phyloP scores from a whole-genome alignment of 2,797 vertebrate species.

The Chloroceryle amazona region DNA sequence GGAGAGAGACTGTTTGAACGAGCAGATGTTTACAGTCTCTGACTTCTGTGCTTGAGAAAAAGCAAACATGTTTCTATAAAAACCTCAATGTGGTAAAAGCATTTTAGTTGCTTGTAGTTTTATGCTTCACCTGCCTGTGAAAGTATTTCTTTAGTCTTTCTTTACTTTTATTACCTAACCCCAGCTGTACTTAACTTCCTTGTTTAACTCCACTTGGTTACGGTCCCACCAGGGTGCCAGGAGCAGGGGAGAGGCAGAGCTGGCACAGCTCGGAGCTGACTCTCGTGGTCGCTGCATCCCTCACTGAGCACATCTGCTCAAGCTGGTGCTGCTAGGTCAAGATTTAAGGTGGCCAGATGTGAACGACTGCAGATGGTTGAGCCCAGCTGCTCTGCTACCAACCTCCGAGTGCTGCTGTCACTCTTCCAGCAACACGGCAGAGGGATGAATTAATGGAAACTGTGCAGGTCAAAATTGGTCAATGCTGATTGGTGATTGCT shows the following conservation, averaged over 20 bases:
- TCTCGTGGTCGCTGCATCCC: neutral
- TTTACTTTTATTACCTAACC: neutral
- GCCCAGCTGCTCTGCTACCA: neutral
- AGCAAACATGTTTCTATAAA: conserved; percentile 4
- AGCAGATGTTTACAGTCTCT: conserved; percentile 62
- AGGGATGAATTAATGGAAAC: neutral
- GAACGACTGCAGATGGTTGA: neutral
- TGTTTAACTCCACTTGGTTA: neutral
- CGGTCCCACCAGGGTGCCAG: neutral
- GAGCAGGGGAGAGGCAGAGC: neutral
- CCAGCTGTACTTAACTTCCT: neutral
- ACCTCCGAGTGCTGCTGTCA: neutral
- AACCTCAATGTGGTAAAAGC: neutral
- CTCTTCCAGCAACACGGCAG: fast-evolving
- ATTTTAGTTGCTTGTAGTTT: neutral
- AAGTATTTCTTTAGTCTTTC: neutral
- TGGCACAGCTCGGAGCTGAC: neutral
- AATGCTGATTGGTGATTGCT: neutral
- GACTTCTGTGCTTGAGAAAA: conserved; percentile 23
- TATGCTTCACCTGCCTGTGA: neutral
- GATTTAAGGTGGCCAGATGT: neutral
- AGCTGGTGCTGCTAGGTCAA: neutral
- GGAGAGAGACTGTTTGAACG: conserved; percentile 15
- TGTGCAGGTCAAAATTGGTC: neutral
- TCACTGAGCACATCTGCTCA: neutral